Percentiles rank a stretch among this genome's conserved stretches.
Evolutionary conservation across 2,888 invertebrate species (phyloP).

Genomic region (Chouioia cunea): DNA sequence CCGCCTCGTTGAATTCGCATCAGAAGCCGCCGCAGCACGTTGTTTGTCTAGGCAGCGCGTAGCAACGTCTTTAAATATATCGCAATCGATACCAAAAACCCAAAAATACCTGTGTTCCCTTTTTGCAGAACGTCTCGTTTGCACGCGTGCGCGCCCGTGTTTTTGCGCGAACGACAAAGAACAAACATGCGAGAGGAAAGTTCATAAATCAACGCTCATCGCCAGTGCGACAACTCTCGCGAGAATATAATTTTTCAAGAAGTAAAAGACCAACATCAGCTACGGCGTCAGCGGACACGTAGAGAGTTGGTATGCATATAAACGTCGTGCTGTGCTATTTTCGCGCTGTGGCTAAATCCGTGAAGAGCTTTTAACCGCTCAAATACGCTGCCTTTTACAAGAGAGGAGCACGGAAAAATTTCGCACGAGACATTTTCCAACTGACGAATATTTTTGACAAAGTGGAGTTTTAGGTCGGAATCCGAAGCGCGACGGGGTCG

Average conservation of each 20-base stretch:
- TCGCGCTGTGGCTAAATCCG: slow-evolving; percentile 6
- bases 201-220: slow-evolving; percentile 3
- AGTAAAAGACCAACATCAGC: too few relatives aligned
- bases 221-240: slow-evolving; percentile 6
- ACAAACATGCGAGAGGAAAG: not conserved
- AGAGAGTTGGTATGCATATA: too few relatives aligned
- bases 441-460: too few relatives aligned
- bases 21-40: not conserved
- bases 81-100: slow-evolving; percentile 32
- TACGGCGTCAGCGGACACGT: too few relatives aligned
- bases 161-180: too few relatives aligned
- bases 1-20: too few relatives aligned
- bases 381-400: slow-evolving; percentile 36
- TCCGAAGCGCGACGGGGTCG: too few relatives aligned
- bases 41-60: not conserved
- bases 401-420: not conserved
- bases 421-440: too few relatives aligned
- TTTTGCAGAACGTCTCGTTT: too few relatives aligned
- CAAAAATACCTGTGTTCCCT: slow-evolving; percentile 20
- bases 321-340: slow-evolving; percentile 19
- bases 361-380: slow-evolving; percentile 23
- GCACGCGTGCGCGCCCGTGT: too few relatives aligned
- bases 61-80: slow-evolving; percentile 17
- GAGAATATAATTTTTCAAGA: not conserved
- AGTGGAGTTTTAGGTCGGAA: too few relatives aligned